Percentiles rank a stretch among this genome's conserved stretches.
These are phyloP conservation scores for Petrolisthes cinctipes DNA, from an alignment of 2,888 invertebrate genomes.

Conservation along the genomic window DNA sequence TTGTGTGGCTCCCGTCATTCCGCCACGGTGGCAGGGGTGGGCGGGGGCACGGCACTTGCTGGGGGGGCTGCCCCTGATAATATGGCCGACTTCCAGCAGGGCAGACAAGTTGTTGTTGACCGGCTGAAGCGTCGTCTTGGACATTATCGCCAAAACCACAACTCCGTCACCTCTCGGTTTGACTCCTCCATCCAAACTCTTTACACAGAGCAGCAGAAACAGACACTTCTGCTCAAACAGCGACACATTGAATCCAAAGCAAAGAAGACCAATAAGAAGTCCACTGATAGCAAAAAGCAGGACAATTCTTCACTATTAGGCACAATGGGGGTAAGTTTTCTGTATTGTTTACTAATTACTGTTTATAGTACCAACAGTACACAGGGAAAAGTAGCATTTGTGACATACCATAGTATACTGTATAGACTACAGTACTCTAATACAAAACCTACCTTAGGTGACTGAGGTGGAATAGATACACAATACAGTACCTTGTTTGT, in stretches of 20 bases:
- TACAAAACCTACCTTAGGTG: too few species aligned
- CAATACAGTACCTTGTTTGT: too few species aligned
- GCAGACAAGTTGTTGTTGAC: constrained; percentile 82
- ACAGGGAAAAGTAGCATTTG: not conserved
- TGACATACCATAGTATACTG: not conserved
- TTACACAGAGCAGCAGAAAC: constrained; percentile 91
- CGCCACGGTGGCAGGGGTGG: constrained; percentile 63
- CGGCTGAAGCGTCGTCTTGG: constrained; percentile 86
- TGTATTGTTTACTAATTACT: not conserved
- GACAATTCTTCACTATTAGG: constrained; percentile 61
- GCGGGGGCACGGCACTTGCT: constrained; percentile 60
- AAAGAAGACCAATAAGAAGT: constrained; percentile 84
- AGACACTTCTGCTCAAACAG: constrained; percentile 88
- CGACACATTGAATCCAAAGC: constrained; percentile 91
- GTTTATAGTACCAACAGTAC: not conserved
- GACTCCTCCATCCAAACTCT: constrained; percentile 88
- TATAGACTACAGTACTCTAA: too few species aligned
- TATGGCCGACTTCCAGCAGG: constrained; percentile 66
- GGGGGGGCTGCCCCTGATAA: constrained; percentile 63
- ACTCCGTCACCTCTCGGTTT: constrained; percentile 87
- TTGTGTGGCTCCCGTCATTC: constrained; percentile 55
- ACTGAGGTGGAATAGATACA: too few species aligned
- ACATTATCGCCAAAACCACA: constrained; percentile 86
- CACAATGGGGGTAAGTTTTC: constrained; percentile 63
- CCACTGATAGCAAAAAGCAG: constrained; percentile 77